Percentiles rank a stretch among this genome's conserved stretches.
phyloP scores from a whole-genome alignment of 2,888 invertebrate species.

The Drosophila affinis region DNA sequence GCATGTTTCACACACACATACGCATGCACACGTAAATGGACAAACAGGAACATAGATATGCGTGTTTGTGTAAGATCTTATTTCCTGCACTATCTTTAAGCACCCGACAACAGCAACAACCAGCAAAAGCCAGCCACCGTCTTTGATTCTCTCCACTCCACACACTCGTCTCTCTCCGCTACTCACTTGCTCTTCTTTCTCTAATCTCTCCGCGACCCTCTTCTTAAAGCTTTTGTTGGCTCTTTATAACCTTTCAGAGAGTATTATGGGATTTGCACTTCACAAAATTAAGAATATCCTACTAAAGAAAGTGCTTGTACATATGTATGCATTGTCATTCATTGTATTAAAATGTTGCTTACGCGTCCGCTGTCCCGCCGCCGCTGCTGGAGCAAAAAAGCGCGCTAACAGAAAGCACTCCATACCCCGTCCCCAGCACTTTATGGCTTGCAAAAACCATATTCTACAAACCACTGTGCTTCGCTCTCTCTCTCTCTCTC shows the following conservation, averaged over 20 bases:
- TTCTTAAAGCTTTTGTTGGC: no score
- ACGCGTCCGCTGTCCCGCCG: constrained; percentile 21
- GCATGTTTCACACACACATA: not conserved
- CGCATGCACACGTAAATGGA: not conserved
- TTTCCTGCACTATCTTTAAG: constrained; percentile 60
- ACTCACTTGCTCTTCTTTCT: not conserved
- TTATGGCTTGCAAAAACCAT: not conserved
- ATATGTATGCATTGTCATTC: no score
- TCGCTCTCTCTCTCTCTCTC: constrained; percentile 7
- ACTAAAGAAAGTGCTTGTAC: no score
- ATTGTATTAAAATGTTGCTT: not conserved
- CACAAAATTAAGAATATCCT: no score
- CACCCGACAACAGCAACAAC: constrained; percentile 22
- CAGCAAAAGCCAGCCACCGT: not conserved
- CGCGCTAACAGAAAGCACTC: not conserved
- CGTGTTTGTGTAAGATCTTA: constrained; percentile 38
- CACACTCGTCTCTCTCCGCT: not conserved
- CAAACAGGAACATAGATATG: not conserved
- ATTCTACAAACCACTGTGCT: not conserved
- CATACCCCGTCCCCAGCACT: not conserved
- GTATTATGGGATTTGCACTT: no score
- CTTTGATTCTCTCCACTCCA: not conserved
- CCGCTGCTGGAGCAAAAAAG: not conserved
- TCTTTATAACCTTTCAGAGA: no score
- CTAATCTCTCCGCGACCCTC: no score